Conservation (phyloP, 2,888 invertebrate genomes). For the Dendrolimus pini region DNA sequence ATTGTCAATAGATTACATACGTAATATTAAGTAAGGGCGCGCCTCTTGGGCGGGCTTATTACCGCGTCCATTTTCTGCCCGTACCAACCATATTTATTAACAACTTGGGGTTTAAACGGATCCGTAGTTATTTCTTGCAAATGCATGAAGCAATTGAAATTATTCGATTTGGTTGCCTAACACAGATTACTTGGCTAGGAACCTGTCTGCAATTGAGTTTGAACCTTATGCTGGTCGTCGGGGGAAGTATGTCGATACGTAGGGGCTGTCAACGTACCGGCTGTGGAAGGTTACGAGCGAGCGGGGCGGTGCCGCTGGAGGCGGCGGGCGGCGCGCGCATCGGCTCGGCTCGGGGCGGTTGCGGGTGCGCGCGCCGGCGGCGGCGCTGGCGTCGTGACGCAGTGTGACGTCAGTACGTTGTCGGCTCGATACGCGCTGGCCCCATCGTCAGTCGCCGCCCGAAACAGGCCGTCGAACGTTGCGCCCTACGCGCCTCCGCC, state of each 20-base stretch:
- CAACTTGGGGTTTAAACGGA: too few species aligned
- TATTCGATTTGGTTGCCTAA: not conserved
- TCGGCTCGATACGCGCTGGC: slow-evolving; percentile 80
- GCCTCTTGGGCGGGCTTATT: too few species aligned
- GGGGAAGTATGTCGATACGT: slow-evolving; percentile 44
- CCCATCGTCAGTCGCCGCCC: slow-evolving; percentile 77
- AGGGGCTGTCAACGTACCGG: slow-evolving; percentile 58
- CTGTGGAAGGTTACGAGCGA: slow-evolving; percentile 64
- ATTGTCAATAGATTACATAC: too few species aligned
- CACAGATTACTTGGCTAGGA: not conserved
- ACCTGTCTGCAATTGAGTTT: not conserved
- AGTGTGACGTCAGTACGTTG: slow-evolving; percentile 84
- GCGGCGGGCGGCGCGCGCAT: slow-evolving; percentile 32
- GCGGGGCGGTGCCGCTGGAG: slow-evolving; percentile 30
- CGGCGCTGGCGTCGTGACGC: slow-evolving; percentile 78
- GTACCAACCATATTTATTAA: too few species aligned
- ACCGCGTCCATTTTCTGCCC: too few species aligned
- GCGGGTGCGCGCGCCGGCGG: slow-evolving; percentile 57
- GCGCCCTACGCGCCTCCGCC: slow-evolving; percentile 63
- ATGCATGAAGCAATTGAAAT: too few species aligned
- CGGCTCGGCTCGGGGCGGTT: slow-evolving; percentile 20
- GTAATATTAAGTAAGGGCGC: too few species aligned
- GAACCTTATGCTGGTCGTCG: slow-evolving; percentile 17
- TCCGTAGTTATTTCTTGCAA: too few species aligned
- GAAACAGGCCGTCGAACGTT: slow-evolving; percentile 68